These are phyloP conservation scores for Syrmaticus mikado DNA, from an alignment of 2,113 vertebrate genomes.

Conservation along the genomic window DNA sequence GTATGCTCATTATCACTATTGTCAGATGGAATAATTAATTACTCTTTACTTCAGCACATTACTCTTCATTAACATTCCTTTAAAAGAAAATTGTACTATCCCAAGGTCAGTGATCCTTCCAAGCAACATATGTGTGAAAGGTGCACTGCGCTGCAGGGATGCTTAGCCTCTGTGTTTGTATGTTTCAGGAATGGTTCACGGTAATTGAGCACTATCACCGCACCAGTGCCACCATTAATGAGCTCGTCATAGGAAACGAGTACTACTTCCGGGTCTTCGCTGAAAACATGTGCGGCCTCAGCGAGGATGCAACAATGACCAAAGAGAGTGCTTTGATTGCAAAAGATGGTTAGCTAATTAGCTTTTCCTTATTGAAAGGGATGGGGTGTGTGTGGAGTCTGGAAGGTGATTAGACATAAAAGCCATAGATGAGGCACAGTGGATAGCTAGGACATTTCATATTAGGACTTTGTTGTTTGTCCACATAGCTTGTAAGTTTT, in stretches of 20 bases:
- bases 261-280: conserved; percentile 95
- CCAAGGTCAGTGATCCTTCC: background rate
- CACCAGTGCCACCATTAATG: conserved; percentile 90
- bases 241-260: conserved; percentile 95
- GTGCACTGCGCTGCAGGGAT: fast-evolving
- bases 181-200: conserved; percentile 84
- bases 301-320: conserved; percentile 90
- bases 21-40: background rate
- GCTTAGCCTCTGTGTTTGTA: background rate
- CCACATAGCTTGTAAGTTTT: background rate
- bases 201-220: conserved; percentile 95
- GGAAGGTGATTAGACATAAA: background rate
- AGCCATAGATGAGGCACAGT: fast-evolving
- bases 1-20: background rate
- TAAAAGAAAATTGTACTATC: background rate
- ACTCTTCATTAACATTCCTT: too few species aligned
- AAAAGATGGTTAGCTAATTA: conserved; percentile 87
- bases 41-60: background rate
- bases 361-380: background rate
- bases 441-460: background rate
- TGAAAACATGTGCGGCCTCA: conserved; percentile 96
- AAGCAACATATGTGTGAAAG: background rate
- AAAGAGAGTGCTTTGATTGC: conserved; percentile 92
- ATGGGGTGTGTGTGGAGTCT: background rate
- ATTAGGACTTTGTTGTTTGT: background rate